Evolutionary conservation across 2,797 vertebrate genomes (phyloP).

Genomic region (Myripristis jacobus): DNA sequence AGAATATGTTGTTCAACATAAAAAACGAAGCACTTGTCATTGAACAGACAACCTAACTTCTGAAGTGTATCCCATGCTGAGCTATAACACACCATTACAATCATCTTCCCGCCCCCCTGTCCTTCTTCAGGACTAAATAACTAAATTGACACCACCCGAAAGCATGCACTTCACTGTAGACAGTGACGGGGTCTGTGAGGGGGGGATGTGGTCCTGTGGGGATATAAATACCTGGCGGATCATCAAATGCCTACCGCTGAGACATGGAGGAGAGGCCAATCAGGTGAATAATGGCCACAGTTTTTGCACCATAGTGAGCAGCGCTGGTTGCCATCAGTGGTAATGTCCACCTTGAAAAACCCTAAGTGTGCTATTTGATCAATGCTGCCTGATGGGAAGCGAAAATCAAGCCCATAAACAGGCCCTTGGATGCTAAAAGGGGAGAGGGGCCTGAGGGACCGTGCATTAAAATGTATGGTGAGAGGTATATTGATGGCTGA

Average conservation of each 20-base stretch:
- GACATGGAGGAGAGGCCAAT: conserved; percentile 84
- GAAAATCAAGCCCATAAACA: conserved; percentile 84
- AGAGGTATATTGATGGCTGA: conserved; percentile 77
- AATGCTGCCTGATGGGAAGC: conserved; percentile 83
- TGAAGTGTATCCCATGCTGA: conserved; percentile 64
- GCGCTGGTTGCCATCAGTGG: conserved; percentile 80
- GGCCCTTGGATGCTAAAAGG: conserved; percentile 83
- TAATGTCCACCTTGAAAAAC: conserved; percentile 85
- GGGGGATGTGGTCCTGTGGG: conserved; percentile 69
- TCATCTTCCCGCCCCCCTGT: conserved; percentile 67
- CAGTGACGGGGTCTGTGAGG: conserved; percentile 54
- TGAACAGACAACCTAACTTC: conserved; percentile 44
- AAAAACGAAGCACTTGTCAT: conserved; percentile 35
- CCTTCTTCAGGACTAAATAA: conserved; percentile 79
- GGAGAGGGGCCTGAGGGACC: conserved; percentile 75
- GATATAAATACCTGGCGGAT: conserved; percentile 86
- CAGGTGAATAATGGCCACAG: conserved; percentile 83
- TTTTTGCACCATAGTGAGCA: conserved; percentile 75
- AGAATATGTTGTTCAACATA: conserved; percentile 23
- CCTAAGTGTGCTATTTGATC: conserved; percentile 83
- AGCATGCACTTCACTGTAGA: conserved; percentile 79
- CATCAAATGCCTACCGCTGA: conserved; percentile 81
- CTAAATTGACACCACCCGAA: conserved; percentile 80
- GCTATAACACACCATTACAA: conserved; percentile 73
- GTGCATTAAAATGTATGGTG: conserved; percentile 73